phyloP scores from a whole-genome alignment of 1,140 invertebrate genomes.

The Saccostrea echinata region DNA sequence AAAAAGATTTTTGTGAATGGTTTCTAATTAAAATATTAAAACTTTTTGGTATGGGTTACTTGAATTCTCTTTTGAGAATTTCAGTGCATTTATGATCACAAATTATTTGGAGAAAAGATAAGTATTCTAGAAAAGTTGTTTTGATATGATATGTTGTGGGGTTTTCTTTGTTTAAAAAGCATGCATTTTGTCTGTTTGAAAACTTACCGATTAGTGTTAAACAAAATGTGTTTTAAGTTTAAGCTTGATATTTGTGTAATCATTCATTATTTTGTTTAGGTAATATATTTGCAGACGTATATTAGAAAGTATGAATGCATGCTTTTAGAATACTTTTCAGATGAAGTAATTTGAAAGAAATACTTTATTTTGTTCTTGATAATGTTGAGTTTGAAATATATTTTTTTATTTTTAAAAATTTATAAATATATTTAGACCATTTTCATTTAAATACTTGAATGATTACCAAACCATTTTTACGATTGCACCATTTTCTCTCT shows the following conservation, averaged over 20 bases:
- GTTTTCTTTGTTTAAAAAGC: not conserved
- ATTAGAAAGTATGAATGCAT: not conserved
- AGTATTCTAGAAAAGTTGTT: no score
- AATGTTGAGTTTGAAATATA: not conserved
- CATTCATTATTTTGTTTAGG: not conserved
- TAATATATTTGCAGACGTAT: not conserved
- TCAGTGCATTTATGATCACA: no score
- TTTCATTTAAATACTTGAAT: no score
- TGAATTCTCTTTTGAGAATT: no score
- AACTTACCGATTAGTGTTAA: not conserved
- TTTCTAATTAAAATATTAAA: no score
- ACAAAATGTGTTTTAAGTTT: not conserved
- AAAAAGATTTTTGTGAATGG: no score
- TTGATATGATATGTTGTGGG: not conserved
- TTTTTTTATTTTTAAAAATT: not conserved
- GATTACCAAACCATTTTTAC: not conserved
- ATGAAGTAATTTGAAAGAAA: not conserved
- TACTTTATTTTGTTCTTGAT: not conserved
- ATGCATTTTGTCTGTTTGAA: constrained; percentile 20
- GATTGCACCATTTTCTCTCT: not conserved
- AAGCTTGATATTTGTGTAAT: not conserved
- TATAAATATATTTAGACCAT: no score
- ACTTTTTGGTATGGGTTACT: no score
- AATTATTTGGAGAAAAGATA: no score
- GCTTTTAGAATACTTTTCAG: not conserved